A percentile compares a stretch with the other conserved stretches of the same genome.
Conservation (phyloP, 2,797 vertebrate genomes). For the Gouania willdenowi region DNA sequence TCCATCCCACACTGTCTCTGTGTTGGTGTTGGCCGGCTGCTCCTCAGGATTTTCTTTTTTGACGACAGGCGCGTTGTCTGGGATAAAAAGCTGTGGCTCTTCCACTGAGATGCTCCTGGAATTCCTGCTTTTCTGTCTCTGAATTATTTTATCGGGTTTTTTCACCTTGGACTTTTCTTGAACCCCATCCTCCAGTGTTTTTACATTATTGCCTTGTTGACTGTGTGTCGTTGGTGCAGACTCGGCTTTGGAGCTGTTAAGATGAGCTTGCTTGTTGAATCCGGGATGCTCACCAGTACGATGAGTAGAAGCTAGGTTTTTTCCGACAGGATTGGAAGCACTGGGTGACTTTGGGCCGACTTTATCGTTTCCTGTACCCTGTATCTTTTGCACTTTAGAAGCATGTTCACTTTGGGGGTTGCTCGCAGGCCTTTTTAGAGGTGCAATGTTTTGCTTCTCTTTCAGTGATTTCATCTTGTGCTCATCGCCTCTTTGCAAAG, state of each 20-base stretch:
- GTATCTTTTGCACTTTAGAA: conserved; percentile 83
- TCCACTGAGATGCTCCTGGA: conserved; percentile 88
- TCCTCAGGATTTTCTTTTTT: conserved; percentile 78
- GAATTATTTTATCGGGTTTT: conserved; percentile 84
- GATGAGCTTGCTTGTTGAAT: conserved; percentile 36
- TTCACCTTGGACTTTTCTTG: conserved; percentile 83
- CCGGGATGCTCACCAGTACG: conserved; percentile 61
- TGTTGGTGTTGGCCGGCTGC: conserved; percentile 71
- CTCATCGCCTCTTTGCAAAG: conserved; percentile 54
- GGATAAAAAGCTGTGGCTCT: conserved; percentile 93
- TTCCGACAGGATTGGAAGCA: conserved; percentile 39
- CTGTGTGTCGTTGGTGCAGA: conserved; percentile 41
- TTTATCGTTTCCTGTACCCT: conserved; percentile 54
- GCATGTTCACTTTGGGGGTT: conserved; percentile 60
- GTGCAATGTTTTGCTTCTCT: conserved; percentile 53
- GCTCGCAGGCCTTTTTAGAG: conserved; percentile 76
- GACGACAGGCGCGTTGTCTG: conserved; percentile 90
- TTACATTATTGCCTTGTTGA: conserved; percentile 62
- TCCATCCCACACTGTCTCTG: conserved; percentile 86
- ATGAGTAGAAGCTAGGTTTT: conserved; percentile 55
- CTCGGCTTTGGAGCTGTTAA: conserved; percentile 70
- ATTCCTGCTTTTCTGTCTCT: conserved; percentile 84
- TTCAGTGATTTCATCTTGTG: conserved; percentile 57
- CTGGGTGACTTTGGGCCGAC: conserved; percentile 63
- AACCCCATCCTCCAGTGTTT: conserved; percentile 72